phyloP scores from a whole-genome alignment of 2,113 vertebrate genomes.

The Pomatorhinus ruficollis region DNA sequence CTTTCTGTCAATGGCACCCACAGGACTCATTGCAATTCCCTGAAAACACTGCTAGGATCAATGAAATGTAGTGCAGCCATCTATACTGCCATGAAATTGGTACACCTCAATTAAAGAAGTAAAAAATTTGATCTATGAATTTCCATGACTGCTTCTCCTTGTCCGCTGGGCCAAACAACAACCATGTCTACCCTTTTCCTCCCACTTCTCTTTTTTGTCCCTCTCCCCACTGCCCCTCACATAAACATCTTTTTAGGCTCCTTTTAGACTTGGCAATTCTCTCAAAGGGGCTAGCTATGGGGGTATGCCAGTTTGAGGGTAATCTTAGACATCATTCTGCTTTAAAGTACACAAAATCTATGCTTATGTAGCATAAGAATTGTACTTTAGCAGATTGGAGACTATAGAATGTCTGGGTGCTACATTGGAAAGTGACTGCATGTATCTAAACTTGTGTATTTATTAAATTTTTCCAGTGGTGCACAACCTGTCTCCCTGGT shows the following conservation, averaged over 20 bases:
- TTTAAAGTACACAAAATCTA: slow-evolving; percentile 39
- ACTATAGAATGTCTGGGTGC: not conserved
- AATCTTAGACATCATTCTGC: not conserved
- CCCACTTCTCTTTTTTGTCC: not conserved
- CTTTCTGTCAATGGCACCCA: not conserved
- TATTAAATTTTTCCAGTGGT: not conserved
- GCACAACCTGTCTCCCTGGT: not conserved
- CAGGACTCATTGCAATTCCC: not conserved
- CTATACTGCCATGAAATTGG: not conserved
- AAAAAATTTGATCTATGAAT: not conserved
- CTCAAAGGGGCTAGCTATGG: not conserved
- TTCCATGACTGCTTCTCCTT: not conserved
- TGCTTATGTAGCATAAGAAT: not conserved
- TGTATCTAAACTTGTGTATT: not conserved
- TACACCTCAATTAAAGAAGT: not conserved
- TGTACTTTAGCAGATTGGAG: not conserved
- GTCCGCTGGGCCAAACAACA: not conserved
- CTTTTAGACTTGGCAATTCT: not conserved
- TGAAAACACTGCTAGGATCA: not conserved
- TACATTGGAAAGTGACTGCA: not conserved
- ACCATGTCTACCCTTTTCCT: not conserved
- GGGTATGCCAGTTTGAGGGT: not conserved
- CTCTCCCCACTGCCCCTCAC: not conserved
- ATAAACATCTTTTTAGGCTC: not conserved
- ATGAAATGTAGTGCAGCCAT: not conserved